A percentile compares a stretch with the other conserved stretches of the same genome.
These are phyloP conservation scores for Eubasilissa regina DNA, from an alignment of 1,140 invertebrate species.

Conservation along the genomic window DNA sequence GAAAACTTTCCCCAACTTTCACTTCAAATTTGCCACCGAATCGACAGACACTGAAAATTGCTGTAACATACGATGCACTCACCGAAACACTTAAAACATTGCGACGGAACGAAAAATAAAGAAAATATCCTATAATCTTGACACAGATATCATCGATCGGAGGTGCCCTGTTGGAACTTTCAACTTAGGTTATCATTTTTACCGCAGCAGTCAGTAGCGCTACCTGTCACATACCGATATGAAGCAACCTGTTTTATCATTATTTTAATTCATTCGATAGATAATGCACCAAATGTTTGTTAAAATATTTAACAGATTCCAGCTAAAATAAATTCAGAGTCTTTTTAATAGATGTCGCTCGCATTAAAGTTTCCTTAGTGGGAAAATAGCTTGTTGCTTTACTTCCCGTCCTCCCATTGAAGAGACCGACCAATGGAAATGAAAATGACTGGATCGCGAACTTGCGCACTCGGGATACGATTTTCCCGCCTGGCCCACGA, in stretches of 20 bases:
- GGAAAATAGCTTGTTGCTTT: constrained; percentile 38
- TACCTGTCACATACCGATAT: constrained; percentile 28
- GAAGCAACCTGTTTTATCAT: not conserved
- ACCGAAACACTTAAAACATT: constrained; percentile 45
- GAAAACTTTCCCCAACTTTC: constrained; percentile 63
- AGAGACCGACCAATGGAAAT: constrained; percentile 26
- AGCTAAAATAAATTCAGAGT: not conserved
- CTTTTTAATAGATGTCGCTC: constrained; percentile 32
- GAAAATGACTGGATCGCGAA: constrained; percentile 1
- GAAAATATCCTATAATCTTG: constrained; percentile 37
- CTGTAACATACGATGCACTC: constrained; percentile 9
- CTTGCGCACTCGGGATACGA: constrained; percentile 5
- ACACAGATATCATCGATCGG: constrained; percentile 67
- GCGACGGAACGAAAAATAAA: constrained; percentile 26
- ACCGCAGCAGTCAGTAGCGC: constrained; percentile 30
- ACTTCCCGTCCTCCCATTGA: constrained; percentile 20
- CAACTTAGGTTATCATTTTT: constrained; percentile 18
- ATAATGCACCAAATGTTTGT: not conserved
- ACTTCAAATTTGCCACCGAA: constrained; percentile 53
- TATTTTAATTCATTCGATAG: not conserved
- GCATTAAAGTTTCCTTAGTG: not conserved
- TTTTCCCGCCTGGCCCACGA: constrained; percentile 15
- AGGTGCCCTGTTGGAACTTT: constrained; percentile 72
- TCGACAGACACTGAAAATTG: not conserved
- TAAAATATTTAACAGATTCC: not conserved